A percentile compares a stretch with the other conserved stretches of the same genome.
Conservation (phyloP, 2,888 invertebrate species). For the Drosophila birchii region DNA sequence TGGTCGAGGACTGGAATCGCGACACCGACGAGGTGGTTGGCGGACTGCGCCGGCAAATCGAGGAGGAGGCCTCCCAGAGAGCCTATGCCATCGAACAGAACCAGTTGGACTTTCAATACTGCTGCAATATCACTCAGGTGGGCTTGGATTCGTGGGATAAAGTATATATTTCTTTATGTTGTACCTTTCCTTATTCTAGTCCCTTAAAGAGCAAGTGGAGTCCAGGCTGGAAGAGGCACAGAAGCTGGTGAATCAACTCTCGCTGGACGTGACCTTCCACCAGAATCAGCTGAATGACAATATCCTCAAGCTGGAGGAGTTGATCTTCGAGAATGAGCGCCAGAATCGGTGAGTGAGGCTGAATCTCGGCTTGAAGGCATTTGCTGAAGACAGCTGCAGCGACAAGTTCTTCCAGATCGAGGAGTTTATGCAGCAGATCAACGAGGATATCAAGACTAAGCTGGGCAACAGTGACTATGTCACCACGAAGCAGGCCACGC, state of each 20-base stretch:
- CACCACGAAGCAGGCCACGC: constrained; percentile 84
- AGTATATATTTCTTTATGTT: not conserved
- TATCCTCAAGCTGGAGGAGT: constrained; percentile 81
- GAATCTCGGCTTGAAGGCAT: not conserved
- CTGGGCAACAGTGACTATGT: constrained; percentile 81
- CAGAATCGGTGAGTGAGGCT: constrained; percentile 66
- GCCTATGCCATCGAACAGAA: constrained; percentile 86
- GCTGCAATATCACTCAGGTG: constrained; percentile 86
- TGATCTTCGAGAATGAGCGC: constrained; percentile 77
- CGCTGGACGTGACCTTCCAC: constrained; percentile 75
- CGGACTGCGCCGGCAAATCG: constrained; percentile 85
- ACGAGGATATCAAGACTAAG: constrained; percentile 80
- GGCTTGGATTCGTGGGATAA: not conserved
- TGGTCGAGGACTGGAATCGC: constrained; percentile 83
- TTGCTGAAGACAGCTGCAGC: constrained; percentile 47
- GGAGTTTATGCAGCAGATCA: constrained; percentile 74
- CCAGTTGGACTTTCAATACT: constrained; percentile 86
- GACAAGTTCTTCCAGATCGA: constrained; percentile 81
- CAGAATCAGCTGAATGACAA: constrained; percentile 82
- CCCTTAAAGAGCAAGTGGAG: constrained; percentile 78
- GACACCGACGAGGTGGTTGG: constrained; percentile 83
- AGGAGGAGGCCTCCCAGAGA: constrained; percentile 86
- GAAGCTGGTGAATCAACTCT: constrained; percentile 77
- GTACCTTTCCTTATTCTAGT: constrained; percentile 42
- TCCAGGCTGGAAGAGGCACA: constrained; percentile 72